Conservation (phyloP, 2,888 invertebrate species). For the Cephus sareptanus region DNA sequence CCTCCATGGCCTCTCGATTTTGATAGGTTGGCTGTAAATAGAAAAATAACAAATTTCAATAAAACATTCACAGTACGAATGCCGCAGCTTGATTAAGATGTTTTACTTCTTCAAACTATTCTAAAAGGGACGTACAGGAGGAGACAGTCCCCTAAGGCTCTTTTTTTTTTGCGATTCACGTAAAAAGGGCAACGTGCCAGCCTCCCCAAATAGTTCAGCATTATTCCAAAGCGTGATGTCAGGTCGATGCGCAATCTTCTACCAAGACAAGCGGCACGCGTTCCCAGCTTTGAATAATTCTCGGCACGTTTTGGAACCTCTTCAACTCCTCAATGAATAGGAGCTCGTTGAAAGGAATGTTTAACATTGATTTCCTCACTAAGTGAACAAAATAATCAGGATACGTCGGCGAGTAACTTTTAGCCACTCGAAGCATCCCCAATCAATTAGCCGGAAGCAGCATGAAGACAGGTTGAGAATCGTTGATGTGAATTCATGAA, state of each 20-base stretch:
- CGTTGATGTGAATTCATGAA: background rate
- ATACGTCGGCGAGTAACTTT: background rate
- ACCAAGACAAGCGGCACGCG: background rate
- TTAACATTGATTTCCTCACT: background rate
- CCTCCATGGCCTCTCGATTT: slow-evolving; percentile 68
- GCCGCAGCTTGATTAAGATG: background rate
- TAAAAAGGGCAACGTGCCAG: slow-evolving; percentile 4
- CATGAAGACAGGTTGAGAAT: background rate
- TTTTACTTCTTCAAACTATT: background rate
- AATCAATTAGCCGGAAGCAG: background rate
- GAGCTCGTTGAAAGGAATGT: background rate
- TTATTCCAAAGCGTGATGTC: slow-evolving; percentile 46
- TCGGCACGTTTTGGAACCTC: background rate
- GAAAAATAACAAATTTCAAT: background rate
- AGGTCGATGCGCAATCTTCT: slow-evolving; percentile 12
- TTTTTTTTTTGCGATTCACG: background rate
- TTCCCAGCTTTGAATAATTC: background rate
- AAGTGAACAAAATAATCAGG: background rate
- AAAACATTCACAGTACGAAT: background rate
- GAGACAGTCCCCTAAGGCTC: background rate
- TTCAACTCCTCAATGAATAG: background rate
- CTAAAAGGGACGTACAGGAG: background rate
- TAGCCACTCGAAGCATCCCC: background rate
- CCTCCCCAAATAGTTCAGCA: slow-evolving; percentile 14
- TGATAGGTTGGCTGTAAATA: slow-evolving; percentile 76